These are phyloP conservation scores for Tenthredo notha DNA, from an alignment of 2,888 invertebrate genomes.

Conservation along the genomic window DNA sequence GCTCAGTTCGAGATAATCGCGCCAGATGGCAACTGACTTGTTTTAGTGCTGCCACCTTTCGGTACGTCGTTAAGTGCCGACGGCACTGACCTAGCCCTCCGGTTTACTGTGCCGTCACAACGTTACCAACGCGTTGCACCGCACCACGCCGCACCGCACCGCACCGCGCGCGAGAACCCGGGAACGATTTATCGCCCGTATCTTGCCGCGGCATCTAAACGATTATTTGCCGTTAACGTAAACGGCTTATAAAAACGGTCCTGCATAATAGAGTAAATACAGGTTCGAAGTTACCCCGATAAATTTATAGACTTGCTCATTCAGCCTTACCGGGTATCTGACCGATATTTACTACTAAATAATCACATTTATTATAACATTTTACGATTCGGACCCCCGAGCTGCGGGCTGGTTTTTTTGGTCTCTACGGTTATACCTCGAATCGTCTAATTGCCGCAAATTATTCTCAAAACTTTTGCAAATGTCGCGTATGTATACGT, in stretches of 20 bases:
- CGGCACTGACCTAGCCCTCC: constrained; percentile 51
- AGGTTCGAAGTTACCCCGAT: constrained; percentile 70
- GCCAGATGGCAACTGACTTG: constrained; percentile 71
- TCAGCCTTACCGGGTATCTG: constrained; percentile 53
- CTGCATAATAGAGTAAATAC: constrained; percentile 78
- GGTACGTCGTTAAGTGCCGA: constrained; percentile 33
- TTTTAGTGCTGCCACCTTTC: constrained; percentile 69
- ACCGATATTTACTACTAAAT: constrained; percentile 45
- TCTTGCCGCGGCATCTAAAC: constrained; percentile 76
- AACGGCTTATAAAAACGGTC: constrained; percentile 73
- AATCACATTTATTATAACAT: constrained; percentile 19
- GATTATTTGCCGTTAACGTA: constrained; percentile 77
- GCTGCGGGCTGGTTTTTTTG: background rate
- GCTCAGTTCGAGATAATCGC: constrained; percentile 63
- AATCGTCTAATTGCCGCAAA: background rate
- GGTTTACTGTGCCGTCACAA: constrained; percentile 34
- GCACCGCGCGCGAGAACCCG: background rate
- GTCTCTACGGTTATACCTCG: background rate
- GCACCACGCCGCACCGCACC: background rate
- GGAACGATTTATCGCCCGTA: constrained; percentile 73
- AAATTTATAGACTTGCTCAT: constrained; percentile 76
- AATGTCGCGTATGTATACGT: background rate
- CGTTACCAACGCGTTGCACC: constrained; percentile 44
- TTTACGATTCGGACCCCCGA: background rate
- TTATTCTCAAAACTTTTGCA: background rate